Percentiles rank a stretch among this genome's conserved stretches.
Conservation (phyloP, 2,888 invertebrate genomes). For the Patella depressa region DNA sequence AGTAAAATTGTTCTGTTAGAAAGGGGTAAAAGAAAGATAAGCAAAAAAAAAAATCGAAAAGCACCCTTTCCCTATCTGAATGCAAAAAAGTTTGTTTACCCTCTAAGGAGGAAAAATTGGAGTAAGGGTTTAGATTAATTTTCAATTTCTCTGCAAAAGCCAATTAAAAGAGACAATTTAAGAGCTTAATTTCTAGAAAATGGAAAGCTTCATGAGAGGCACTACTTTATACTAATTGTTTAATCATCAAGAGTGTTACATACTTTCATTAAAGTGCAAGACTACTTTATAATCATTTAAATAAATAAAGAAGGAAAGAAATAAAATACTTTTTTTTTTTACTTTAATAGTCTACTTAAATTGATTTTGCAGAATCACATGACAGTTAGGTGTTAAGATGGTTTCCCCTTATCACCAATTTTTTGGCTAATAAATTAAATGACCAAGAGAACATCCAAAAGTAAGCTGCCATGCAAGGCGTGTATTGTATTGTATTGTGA, state of each 20-base stretch:
- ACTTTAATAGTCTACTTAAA: slow-evolving; percentile 27
- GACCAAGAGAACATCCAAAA: slow-evolving; percentile 22
- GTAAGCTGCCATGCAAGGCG: slow-evolving; percentile 36
- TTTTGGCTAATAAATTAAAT: background rate
- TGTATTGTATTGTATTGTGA: slow-evolving; percentile 24
- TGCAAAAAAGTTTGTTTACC: slow-evolving; percentile 1
- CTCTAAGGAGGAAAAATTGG: background rate
- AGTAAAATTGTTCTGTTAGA: slow-evolving; percentile 11
- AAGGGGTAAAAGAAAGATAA: slow-evolving; percentile 1
- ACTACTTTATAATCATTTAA: slow-evolving; percentile 6
- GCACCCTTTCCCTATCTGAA: slow-evolving; percentile 7
- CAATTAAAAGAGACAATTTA: slow-evolving; percentile 19
- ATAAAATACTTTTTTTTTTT: slow-evolving; percentile 13
- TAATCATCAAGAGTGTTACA: slow-evolving; percentile 14
- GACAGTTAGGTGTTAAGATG: slow-evolving; percentile 44
- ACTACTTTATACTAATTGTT: slow-evolving; percentile 5
- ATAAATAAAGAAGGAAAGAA: slow-evolving; percentile 2
- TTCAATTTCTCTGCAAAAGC: background rate
- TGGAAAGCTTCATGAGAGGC: no score
- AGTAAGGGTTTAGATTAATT: slow-evolving; percentile 1
- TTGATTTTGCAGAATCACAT: slow-evolving; percentile 63
- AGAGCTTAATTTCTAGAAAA: background rate
- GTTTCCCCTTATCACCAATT: slow-evolving; percentile 13
- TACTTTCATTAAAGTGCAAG: background rate
- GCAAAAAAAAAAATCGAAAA: slow-evolving; percentile 12